Base-by-base conservation (phyloP, 1,140 invertebrate species). In the Drosophila seguyi region DNA sequence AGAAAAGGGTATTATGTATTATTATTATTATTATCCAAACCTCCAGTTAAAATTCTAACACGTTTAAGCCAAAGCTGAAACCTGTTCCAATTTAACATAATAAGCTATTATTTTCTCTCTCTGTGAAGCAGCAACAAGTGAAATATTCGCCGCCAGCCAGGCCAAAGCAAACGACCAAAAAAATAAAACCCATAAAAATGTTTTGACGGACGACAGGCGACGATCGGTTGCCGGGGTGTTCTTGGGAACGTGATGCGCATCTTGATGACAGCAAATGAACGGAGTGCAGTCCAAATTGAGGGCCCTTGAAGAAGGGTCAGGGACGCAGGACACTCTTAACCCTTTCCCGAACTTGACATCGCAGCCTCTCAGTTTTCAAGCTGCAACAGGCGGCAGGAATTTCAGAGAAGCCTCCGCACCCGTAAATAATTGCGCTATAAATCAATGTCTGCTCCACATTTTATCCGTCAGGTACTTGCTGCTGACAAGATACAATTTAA, bases 371-470 rank as follows among this genome's bases (percentile, higher is more conserved):
- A 29, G 48, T 31, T 47, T 45, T 59, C 20, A 45, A 48, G 3
- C 6, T 48, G 34, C 61, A 57, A 47, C 45, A 36, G 29, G 27
- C 39, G 6, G 44, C 39, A 53, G 44, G 55, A 53, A 56, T 47
- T 56, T 29, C 25, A 29, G 22, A 36, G 41, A 68, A 63, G 39
- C 29, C n/a, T 29, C 29, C 41, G 22, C 48, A 44, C 36, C 66
- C 62, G 81, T 81, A 84, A 87, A 90, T 90, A 84, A 87, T 87
- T 90, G 80, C 68, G 73, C 71, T 57, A 87, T 90, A 88, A 87
- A 90, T 87, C 84, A 87, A 84, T 78, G 85, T 78, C 84, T 90
- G 73, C 41, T 88, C 85, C 61, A 84, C 81, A 84, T 88, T 82
- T 87, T 71, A 75, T 65, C 56, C 59, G 80, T 79, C 85, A 77